Percentiles rank a stretch among this genome's conserved stretches.
These are phyloP conservation scores for Flabesymbios commensalis DNA, from an alignment of 2,888 invertebrate genomes.

Conservation along the genomic window DNA sequence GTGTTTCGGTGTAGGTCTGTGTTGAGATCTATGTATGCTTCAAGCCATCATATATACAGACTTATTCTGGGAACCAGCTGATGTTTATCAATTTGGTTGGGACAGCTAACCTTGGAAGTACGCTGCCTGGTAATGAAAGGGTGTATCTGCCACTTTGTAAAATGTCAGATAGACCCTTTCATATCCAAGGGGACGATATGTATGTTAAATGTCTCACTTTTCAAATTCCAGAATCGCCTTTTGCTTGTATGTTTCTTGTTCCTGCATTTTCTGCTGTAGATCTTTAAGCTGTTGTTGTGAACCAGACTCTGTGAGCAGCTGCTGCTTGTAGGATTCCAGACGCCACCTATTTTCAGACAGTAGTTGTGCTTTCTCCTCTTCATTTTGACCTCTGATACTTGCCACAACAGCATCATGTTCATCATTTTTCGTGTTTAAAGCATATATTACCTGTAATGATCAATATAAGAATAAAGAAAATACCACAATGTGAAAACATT, in stretches of 20 bases:
- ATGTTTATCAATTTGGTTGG: no score
- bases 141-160: no score
- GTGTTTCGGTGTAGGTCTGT: no score
- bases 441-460: slow-evolving; percentile 58
- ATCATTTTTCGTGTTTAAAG: slow-evolving; percentile 61
- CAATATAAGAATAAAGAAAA: background rate
- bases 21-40: no score
- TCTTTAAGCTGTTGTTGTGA: slow-evolving; percentile 31
- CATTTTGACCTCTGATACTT: slow-evolving; percentile 55
- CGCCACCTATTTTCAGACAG: slow-evolving; percentile 54
- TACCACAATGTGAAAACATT: background rate
- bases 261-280: slow-evolving; percentile 43
- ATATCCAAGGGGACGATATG: no score
- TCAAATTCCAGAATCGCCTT: slow-evolving; percentile 46
- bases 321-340: slow-evolving; percentile 43
- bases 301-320: slow-evolving; percentile 30
- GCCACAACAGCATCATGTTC: slow-evolving; percentile 58
- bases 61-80: no score
- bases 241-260: slow-evolving; percentile 45
- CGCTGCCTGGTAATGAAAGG: no score
- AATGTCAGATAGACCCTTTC: no score
- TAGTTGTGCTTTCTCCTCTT: slow-evolving; percentile 54
- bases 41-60: no score
- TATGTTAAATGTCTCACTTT: no score
- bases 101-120: no score